Conservation (phyloP, 2,797 vertebrate genomes). For the Chloroceryle amazona region DNA sequence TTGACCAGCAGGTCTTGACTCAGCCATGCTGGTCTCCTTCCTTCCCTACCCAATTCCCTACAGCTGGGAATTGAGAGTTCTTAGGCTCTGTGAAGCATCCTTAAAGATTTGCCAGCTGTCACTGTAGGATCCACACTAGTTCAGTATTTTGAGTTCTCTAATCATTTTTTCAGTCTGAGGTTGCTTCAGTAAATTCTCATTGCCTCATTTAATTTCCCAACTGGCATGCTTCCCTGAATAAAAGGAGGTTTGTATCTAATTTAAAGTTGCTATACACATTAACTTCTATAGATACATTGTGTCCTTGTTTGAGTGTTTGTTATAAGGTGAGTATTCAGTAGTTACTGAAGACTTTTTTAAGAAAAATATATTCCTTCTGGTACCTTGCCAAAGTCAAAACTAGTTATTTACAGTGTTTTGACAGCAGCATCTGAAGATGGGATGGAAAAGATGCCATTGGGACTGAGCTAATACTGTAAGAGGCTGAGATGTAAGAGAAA, state of each 20-base stretch:
- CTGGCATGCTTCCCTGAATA: neutral
- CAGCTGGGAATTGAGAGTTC: no score
- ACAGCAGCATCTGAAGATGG: conserved; percentile 25
- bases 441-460: conserved; percentile 62
- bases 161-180: neutral
- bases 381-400: conserved; percentile 35
- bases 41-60: no score
- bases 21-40: no score
- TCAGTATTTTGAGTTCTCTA: neutral
- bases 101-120: neutral
- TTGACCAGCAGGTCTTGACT: no score
- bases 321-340: neutral
- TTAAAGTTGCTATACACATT: neutral
- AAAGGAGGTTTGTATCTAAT: neutral
- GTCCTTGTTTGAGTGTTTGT: neutral
- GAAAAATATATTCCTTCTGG: neutral
- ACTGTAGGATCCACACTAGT: neutral
- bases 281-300: accelerated
- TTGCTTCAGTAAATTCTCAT: neutral
- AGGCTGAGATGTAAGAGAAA: conserved; percentile 52
- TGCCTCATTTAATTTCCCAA: neutral
- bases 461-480: conserved; percentile 60
- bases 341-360: neutral
- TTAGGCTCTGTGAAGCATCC: no score
- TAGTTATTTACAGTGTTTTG: conserved; percentile 72